Percentiles rank a stretch among this genome's conserved stretches.
phyloP scores from a whole-genome alignment of 2,113 vertebrate species.

The Eubucco bourcierii region DNA sequence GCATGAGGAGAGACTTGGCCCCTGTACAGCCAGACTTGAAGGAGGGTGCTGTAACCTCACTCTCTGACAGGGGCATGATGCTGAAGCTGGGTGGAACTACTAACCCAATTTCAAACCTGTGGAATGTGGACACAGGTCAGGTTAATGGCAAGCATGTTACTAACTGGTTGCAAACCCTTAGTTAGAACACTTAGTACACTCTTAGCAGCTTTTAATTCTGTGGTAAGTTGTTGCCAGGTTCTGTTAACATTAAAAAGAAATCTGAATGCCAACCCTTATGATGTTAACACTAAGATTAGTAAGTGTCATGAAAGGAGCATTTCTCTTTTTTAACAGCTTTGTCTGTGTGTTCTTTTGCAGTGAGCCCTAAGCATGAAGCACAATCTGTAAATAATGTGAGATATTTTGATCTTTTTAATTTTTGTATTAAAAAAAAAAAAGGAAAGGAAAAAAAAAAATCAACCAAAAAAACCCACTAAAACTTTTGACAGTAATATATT shows the following conservation, averaged over 20 bases:
- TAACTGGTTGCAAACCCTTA: not conserved
- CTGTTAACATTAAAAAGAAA: not conserved
- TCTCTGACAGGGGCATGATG: not conserved
- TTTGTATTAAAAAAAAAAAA: conserved; percentile 79
- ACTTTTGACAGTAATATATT: conserved; percentile 90
- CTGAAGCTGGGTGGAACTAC: not conserved
- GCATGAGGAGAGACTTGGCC: rapidly evolving
- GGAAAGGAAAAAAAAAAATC: conserved; percentile 75
- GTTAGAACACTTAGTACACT: not conserved
- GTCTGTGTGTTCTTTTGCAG: conserved; percentile 82
- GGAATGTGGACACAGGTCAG: not conserved
- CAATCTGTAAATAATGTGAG: conserved; percentile 85
- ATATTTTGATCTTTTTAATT: conserved; percentile 82
- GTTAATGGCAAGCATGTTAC: not conserved
- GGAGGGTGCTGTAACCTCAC: not conserved
- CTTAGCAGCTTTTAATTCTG: not conserved
- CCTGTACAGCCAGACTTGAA: not conserved
- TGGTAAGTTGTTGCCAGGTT: not conserved
- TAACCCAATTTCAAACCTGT: not conserved
- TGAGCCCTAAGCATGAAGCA: conserved; percentile 85
- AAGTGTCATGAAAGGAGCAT: not conserved
- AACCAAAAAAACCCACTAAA: not conserved
- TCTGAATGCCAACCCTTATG: not conserved
- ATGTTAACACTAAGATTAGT: not conserved
- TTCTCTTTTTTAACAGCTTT: conserved; percentile 5